Conservation (phyloP, 2,113 vertebrate genomes). For the Tachysurus vachellii region DNA sequence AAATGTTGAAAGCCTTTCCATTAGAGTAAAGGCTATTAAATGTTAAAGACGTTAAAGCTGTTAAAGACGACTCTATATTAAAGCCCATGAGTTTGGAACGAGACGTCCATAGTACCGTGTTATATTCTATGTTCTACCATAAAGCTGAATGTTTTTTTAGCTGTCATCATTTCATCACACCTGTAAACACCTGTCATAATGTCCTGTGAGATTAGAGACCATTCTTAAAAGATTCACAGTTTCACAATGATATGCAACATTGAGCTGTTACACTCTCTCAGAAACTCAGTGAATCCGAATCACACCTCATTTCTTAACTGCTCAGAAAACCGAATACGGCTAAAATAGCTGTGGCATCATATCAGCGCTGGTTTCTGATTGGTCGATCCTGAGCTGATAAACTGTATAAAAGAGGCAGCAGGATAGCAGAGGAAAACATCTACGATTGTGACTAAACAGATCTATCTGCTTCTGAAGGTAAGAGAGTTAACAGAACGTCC, state of each 20-base stretch:
- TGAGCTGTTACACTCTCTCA: background rate
- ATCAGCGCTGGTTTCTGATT: background rate
- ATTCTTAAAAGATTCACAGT: background rate
- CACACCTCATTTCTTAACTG: background rate
- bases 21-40: no score
- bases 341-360: background rate
- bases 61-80: no score
- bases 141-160: no score
- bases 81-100: no score
- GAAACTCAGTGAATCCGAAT: background rate
- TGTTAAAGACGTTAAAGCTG: no score
- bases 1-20: no score
- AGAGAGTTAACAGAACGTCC: no score
- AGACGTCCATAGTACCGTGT: no score
- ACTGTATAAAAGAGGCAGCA: background rate
- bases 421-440: background rate
- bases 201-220: background rate
- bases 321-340: background rate
- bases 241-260: background rate
- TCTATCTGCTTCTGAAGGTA: background rate
- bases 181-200: background rate
- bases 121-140: no score
- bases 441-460: background rate
- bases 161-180: background rate
- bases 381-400: background rate